Base-by-base conservation (phyloP, 2,888 invertebrate genomes). In the Himalopsyche anomala region DNA sequence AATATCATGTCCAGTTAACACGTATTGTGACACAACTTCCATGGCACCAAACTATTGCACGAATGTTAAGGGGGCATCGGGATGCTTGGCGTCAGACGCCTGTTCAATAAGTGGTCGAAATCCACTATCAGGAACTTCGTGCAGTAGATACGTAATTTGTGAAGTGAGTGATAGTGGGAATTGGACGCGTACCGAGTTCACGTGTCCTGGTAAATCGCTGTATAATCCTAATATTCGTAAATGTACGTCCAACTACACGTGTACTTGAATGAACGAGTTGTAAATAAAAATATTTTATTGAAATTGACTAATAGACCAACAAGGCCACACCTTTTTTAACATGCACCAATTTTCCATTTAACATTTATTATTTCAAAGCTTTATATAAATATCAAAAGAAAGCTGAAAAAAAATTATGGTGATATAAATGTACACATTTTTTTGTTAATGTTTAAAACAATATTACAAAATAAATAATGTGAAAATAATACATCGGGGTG, bases 61-160 rank as follows among this genome's bases (percentile, higher is more conserved):
- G 2, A 15, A 55, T 8, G 51, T 4, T 12, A 85, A 9, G 2
- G 36, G 55, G 38, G 15, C 9, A n/a, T 86, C 86, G 28, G 79
- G 56, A 8, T 86, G 86, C 42, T 38, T 40, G 5, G 74, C 62
- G 12, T 74, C 42, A 38, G 74, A 74, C 4, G n/a, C 51, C 17
- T 86, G 86, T 40, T 80, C 82, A 4, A 62, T 82, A 11, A 40
- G n/a, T 12, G 87, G 87, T 74, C 55, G 85, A 51, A 84, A 81
- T 36, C 86, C 87, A 36, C 17, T 56, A 3, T 84, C 84, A 28
- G 79, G 55, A 15, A 83, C 87, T 5, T 17, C 51, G 6, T 87
- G 87, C 83, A 36, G 38, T 9, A 86, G 81, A 85, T 85, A 81
- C 45, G 84, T 84, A 28, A 4, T 82, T 5, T 56, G 56, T 38